Base-by-base conservation (phyloP, 2,888 invertebrate species). In the Meandrusa payeni region DNA sequence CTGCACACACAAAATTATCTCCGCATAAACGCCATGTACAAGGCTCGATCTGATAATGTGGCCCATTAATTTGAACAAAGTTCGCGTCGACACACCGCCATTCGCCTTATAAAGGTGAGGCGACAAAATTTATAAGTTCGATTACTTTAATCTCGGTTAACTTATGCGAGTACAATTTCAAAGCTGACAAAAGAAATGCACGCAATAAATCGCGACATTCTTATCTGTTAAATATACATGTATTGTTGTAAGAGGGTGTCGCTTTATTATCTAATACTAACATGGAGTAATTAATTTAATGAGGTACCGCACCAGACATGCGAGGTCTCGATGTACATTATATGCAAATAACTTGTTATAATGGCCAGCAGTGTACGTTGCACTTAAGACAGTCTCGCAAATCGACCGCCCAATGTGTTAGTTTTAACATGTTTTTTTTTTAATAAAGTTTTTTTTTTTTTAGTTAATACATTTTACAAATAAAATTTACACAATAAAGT, bases 111-210 rank as follows among this genome's bases (percentile, higher is more conserved):
- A 85, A 77, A 87, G 86, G 83, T 87, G 86, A 87, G 82, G 75
- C 81, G 87, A 87, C 87, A 86, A 86, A 87, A 87, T 87, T 87
- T 87, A 87, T 87, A 87, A 86, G 87, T 87, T 87, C 87, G 87
- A 87, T 87, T 87, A 87, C 82, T 87, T 86, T 87, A 87, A 87
- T 87, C 87, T 87, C 79, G 76, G 79, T 71, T 87, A 86, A 87
- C 87, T 86, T 87, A 87, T 87, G 87, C 87, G 87, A 81, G 78
- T 85, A 86, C 87, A 86, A 87, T 87, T 87, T 85, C 85, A 82
- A 82, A 85, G 82, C 87, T 87, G 87, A 87, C 87, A 87, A 87
- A 87, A 87, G 87, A 87, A 87, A 87, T 87, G 87, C 86, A 82
- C 69, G 83, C 81, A 72, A 87, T 87, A 87, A 87, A 87, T 87